Base-by-base conservation (phyloP, 2,113 vertebrate genomes). In the Seriola aureovittata region DNA sequence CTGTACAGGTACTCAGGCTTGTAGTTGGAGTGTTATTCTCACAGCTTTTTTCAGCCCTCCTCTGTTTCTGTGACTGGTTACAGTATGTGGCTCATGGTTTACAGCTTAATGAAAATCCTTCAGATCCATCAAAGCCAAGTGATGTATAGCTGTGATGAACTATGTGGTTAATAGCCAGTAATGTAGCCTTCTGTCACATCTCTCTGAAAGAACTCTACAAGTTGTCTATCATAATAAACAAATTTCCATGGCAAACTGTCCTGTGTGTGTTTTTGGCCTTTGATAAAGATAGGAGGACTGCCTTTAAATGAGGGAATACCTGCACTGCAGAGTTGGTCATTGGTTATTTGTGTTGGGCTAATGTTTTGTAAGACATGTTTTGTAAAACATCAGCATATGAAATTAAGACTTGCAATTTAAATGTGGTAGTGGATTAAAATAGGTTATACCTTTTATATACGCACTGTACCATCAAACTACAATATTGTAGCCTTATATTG, bases 191-290 rank as follows among this genome's bases (percentile, higher is more conserved):
- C 44, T 72, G 65, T 25, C 62, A 46, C 78, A 57, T 70, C 69
- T 52, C 64, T 82, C 69, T 62, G 25, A 58, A 88, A 65, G 8
- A 73, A 65, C 65, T 76, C 66, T 72, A 36, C 71, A 73, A 57
- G 14, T 57, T 84, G 64, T 87, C 75, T 72, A 48, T 76, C 89
- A 91, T 90, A 93, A 93, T 91, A 93, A 93, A 93, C 40, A 65
- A 8, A 74, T 88, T 87, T 68, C 19, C 38, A 88, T 64, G 16
- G 69, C 32, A 59, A 71, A 40, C 7, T 84, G 38, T 9, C 0
- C 9, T 38, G 29, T 83, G 69, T 63, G 4, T 62, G 55, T 78
- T 32, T 80, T 71, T 65, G 0, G 14, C 52, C 2, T 5, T 42
- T 4, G 8, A 36, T 54, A 14, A 54, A 25, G n/a, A n/a, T 11